Evolutionary conservation across 2,888 invertebrate genomes (phyloP).

Genomic region (Trichacis sp.): DNA sequence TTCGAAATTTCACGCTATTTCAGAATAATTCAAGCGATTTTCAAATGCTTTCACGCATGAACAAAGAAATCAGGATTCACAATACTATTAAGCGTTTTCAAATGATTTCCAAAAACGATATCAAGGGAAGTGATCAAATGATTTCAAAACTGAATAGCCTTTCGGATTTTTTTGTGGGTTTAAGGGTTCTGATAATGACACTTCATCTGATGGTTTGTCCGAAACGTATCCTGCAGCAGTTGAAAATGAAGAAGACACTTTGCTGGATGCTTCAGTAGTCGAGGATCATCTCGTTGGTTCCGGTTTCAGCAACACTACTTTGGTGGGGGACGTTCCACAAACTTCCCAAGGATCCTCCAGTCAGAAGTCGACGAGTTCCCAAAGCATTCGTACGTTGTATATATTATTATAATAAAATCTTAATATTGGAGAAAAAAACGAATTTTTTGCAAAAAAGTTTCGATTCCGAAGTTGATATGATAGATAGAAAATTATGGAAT

Average conservation of each 20-base stretch:
- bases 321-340: slow-evolving; percentile 7
- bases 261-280: slow-evolving; percentile 43
- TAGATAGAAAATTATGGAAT: too few species aligned
- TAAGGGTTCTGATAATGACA: slow-evolving; percentile 23
- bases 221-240: slow-evolving; percentile 27
- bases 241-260: slow-evolving; percentile 30
- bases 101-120: too few species aligned
- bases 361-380: not conserved
- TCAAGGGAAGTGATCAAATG: too few species aligned
- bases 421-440: too few species aligned
- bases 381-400: slow-evolving; percentile 9
- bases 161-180: not conserved
- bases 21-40: too few species aligned
- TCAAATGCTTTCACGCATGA: too few species aligned
- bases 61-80: too few species aligned
- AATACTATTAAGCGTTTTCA: too few species aligned
- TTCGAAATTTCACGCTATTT: too few species aligned
- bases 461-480: too few species aligned
- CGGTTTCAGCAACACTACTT: not conserved
- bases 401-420: not conserved
- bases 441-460: too few species aligned
- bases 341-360: not conserved
- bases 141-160: too few species aligned
- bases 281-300: slow-evolving; percentile 38
- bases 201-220: slow-evolving; percentile 13